Conservation (phyloP, 2,888 invertebrate genomes). For the Hirtodrosophila trivittata region DNA sequence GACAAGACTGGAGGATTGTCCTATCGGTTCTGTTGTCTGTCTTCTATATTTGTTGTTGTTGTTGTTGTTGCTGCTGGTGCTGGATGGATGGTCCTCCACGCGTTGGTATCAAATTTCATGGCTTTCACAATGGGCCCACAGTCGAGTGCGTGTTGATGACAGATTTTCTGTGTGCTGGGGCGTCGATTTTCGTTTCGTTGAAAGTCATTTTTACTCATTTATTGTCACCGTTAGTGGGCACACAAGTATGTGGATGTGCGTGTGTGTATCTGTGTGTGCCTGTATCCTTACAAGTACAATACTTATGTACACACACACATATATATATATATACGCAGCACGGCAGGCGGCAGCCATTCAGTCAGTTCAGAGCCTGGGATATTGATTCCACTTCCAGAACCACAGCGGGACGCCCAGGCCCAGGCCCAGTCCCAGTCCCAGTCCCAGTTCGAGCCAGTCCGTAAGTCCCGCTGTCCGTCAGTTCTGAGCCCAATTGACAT, state of each 20-base stretch:
- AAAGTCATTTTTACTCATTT: slow-evolving; percentile 80
- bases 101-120: slow-evolving; percentile 76
- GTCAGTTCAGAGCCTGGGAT: slow-evolving; percentile 46
- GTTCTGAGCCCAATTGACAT: slow-evolving; percentile 77
- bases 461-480: slow-evolving; percentile 44
- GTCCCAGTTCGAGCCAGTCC: slow-evolving; percentile 20
- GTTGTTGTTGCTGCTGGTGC: slow-evolving; percentile 14
- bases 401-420: slow-evolving; percentile 50
- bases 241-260: slow-evolving; percentile 33
- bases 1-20: slow-evolving; percentile 27
- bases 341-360: slow-evolving; percentile 52
- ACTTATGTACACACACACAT: neutral
- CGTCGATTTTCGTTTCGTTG: slow-evolving; percentile 75
- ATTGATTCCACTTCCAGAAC: slow-evolving; percentile 71
- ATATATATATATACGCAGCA: slow-evolving; percentile 18
- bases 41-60: slow-evolving; percentile 13
- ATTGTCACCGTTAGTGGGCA: slow-evolving; percentile 72
- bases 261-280: slow-evolving; percentile 25
- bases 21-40: slow-evolving; percentile 12
- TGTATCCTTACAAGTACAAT: slow-evolving; percentile 72
- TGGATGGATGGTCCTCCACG: slow-evolving; percentile 55
- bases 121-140: slow-evolving; percentile 62
- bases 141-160: slow-evolving; percentile 74
- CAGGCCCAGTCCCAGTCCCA: slow-evolving; percentile 25
- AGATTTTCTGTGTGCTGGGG: slow-evolving; percentile 61